Base-by-base conservation (phyloP, 1,140 invertebrate species). In the Tetramorium simillimum region DNA sequence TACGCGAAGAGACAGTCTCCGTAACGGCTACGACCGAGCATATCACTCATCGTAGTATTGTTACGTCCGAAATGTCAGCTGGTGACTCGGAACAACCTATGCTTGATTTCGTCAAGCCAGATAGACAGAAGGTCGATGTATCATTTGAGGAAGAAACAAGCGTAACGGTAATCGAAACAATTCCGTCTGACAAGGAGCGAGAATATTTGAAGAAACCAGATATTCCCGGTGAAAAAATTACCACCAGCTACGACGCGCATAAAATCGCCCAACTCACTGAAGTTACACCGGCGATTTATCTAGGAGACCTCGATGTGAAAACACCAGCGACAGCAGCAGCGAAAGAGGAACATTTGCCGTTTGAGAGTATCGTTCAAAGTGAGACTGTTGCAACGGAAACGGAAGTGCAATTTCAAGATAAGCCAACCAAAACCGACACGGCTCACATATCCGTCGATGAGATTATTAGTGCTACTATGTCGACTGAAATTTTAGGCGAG, bases 371-470 rank as follows among this genome's bases (percentile, higher is more conserved):
- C 21, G 92, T 96, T 65, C 94, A 95, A 86, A 94, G 93, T 12
- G 95, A 96, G 93, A 93, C 94, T 37, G 85, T 95, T 46, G 87
- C 95, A 53, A 94, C 95, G 2, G 96, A 96, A 91, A 95, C 95
- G 75, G 96, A 96, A 93, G 92, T 92, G 60, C 87, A 92, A 63
- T 95, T 96, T 65, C 88, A 90, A 53, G 91, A 94, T 12, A 93
- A 93, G 85, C 85, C 91, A 7, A 60, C 86, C 21, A 76, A 93
- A 9, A 92, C 92, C 4, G 95, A 95, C 73, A 94, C 62, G 58
- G 96, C 96, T 16, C 92, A 93, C 43, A 69, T 95, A 33, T 87
- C 85, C 14, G 91, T 96, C 62, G 93, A 92, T 58, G 95, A 96
- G 90, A 92, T 93, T 49, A 91, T 94, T 49, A 94, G 95, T 40